Evolutionary conservation across 2,888 invertebrate species (phyloP).

Genomic region (Lithophane semibrunnea): DNA sequence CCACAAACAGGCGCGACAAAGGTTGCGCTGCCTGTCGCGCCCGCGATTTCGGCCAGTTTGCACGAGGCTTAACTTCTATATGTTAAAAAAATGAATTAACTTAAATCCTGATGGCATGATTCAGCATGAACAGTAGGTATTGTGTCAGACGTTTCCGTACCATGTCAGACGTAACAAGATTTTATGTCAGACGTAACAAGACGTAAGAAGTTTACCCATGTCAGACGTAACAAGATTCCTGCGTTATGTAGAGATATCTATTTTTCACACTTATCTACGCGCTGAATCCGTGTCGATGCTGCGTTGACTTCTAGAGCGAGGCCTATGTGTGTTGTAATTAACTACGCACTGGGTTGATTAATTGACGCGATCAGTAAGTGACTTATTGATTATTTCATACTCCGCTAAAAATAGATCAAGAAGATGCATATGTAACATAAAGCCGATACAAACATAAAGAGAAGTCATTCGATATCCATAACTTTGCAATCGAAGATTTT

Average conservation of each 20-base stretch:
- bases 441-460: not conserved
- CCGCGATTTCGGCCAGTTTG: no score
- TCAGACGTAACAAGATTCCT: not conserved
- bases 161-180: no score
- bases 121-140: not conserved
- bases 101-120: not conserved
- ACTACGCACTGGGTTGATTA: conserved; percentile 13
- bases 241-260: no score
- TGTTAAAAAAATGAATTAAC: not conserved
- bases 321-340: conserved; percentile 23
- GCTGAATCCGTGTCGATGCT: conserved; percentile 3
- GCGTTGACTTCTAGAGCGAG: conserved; percentile 2
- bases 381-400: conserved; percentile 6
- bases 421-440: conserved; percentile 4
- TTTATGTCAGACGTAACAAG: no score
- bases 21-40: no score
- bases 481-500: not conserved
- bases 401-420: not conserved
- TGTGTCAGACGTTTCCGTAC: no score
- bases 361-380: conserved; percentile 12
- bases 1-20: no score
- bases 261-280: conserved; percentile 9
- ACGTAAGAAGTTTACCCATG: no score
- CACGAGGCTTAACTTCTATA: no score
- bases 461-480: not conserved